phyloP scores from a whole-genome alignment of 2,113 vertebrate species.

The Clupea harengus region DNA sequence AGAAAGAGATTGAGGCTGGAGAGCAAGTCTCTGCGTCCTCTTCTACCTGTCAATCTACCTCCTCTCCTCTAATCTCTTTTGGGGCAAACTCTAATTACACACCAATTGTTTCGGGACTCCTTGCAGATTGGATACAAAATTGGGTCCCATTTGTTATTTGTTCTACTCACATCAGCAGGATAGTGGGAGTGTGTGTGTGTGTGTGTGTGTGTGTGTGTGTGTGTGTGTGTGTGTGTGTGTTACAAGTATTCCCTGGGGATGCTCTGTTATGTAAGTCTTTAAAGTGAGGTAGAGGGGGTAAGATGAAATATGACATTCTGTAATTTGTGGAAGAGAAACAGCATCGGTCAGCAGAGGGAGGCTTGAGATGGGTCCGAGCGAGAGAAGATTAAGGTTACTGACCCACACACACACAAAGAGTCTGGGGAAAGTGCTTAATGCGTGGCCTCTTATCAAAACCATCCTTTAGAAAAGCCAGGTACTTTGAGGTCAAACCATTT shows the following conservation, averaged over 20 bases:
- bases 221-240: not conserved
- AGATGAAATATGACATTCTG: not conserved
- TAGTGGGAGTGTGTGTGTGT: not conserved
- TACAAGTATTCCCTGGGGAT: not conserved
- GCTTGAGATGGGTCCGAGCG: not conserved
- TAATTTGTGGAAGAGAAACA: not conserved
- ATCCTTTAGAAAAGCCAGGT: not conserved
- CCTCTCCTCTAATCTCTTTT: not conserved
- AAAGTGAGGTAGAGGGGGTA: not conserved
- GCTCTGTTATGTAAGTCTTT: not conserved
- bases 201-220: not conserved
- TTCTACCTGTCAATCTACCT: not conserved
- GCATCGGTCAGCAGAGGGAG: not conserved
- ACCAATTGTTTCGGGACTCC: not conserved
- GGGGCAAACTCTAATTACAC: not conserved
- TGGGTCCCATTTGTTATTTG: conserved; percentile 7
- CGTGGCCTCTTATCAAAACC: not conserved
- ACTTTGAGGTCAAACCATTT: not conserved
- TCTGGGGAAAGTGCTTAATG: not conserved
- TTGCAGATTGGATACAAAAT: not conserved
- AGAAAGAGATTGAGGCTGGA: not conserved
- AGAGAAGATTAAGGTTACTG: not conserved
- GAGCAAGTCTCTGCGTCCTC: not conserved
- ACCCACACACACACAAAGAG: not conserved
- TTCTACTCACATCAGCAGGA: not conserved